Evolutionary conservation across 2,113 vertebrate species (phyloP).

Genomic region (Neolamprologus sp.): DNA sequence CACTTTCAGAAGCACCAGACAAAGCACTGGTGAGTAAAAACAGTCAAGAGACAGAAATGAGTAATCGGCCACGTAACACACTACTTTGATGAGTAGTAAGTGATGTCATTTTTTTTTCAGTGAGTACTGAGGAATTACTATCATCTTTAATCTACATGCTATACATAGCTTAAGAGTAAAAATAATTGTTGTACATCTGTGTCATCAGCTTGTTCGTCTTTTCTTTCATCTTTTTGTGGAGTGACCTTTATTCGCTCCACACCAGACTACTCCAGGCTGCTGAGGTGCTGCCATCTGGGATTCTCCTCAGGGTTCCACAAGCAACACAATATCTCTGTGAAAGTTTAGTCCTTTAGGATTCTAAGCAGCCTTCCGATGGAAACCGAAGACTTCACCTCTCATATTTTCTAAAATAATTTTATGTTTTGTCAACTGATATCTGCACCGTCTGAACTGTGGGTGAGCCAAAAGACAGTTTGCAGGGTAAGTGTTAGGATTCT

Average conservation of each 20-base stretch:
- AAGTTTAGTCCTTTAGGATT: neutral
- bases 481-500: neutral
- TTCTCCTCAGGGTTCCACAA: conserved; percentile 24
- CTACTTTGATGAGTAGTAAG: neutral
- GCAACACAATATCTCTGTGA: neutral
- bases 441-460: neutral
- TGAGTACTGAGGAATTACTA: neutral
- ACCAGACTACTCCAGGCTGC: conserved; percentile 21
- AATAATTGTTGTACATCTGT: neutral
- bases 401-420: neutral
- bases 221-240: neutral
- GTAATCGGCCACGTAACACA: neutral
- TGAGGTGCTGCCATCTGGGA: conserved; percentile 51
- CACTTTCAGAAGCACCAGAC: neutral
- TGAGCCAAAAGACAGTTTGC: neutral
- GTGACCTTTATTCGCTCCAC: conserved; percentile 18
- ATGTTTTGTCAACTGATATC: neutral
- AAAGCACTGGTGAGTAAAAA: neutral
- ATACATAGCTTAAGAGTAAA: neutral
- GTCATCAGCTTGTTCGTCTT: neutral
- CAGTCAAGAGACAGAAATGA: neutral
- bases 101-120: neutral
- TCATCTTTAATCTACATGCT: neutral
- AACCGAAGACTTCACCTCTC: neutral
- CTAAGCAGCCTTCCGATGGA: neutral